Conservation (phyloP, 2,113 vertebrate species). For the Bothrops jararaca region DNA sequence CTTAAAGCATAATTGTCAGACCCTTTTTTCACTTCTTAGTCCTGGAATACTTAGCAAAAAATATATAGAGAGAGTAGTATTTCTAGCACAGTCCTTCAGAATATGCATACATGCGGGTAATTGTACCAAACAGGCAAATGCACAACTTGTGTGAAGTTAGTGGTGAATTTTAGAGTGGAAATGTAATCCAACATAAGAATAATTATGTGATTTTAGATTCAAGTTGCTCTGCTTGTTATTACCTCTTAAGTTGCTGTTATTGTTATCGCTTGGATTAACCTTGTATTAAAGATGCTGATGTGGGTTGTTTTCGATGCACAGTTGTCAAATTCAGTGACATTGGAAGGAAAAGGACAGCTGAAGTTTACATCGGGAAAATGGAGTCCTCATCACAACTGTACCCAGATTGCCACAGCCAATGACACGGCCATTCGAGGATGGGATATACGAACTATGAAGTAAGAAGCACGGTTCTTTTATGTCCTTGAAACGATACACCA, state of each 20-base stretch:
- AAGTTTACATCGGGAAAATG: conserved; percentile 93
- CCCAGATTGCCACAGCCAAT: conserved; percentile 92
- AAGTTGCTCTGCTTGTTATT: not conserved
- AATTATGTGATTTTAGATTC: not conserved
- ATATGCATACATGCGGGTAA: not conserved
- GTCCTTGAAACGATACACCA: not conserved
- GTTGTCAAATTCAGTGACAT: conserved; percentile 83
- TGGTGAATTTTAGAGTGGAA: not conserved
- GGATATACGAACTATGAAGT: conserved; percentile 97
- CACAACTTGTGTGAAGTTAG: not conserved
- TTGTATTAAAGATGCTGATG: not conserved
- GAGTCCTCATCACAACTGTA: conserved; percentile 96
- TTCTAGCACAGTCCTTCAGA: not conserved
- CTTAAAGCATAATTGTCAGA: not conserved
- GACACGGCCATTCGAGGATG: conserved; percentile 91
- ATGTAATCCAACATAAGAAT: not conserved
- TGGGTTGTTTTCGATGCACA: conserved; percentile 54
- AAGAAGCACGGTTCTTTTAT: conserved; percentile 35
- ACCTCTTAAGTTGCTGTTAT: not conserved
- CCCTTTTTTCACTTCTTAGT: not conserved
- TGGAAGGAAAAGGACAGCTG: conserved; percentile 96
- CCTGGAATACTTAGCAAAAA: not conserved
- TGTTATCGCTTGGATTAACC: not conserved
- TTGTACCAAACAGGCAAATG: not conserved
- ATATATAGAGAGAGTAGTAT: not conserved